A percentile compares a stretch with the other conserved stretches of the same genome.
These are phyloP conservation scores for Lepilemur ruficaudatus DNA, from an alignment of 2,797 vertebrate species.

Conservation along the genomic window DNA sequence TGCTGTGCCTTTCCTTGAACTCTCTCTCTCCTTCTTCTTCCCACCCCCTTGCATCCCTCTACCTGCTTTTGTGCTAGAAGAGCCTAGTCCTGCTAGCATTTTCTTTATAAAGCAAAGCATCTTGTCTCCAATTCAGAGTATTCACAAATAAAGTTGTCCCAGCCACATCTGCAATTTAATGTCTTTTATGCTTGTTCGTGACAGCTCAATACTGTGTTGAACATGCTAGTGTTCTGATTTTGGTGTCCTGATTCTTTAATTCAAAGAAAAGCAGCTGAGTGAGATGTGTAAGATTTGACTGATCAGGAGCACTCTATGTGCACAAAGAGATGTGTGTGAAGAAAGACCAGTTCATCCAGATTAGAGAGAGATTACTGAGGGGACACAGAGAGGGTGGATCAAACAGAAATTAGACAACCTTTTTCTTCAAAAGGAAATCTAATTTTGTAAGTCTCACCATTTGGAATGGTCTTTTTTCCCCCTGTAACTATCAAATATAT, in stretches of 20 bases:
- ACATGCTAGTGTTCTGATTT: conserved; percentile 35
- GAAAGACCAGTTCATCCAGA: neutral
- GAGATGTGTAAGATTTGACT: neutral
- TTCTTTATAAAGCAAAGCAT: conserved; percentile 60
- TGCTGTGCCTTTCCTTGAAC: neutral
- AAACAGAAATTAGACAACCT: neutral
- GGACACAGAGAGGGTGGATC: neutral
- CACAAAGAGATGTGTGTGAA: neutral
- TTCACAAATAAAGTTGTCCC: conserved; percentile 49
- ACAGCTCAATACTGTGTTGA: conserved; percentile 20
- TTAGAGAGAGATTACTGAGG: neutral
- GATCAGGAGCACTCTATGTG: neutral
- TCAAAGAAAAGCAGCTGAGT: conserved; percentile 51
- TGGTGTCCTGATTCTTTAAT: conserved; percentile 49
- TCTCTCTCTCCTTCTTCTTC: too few species aligned
- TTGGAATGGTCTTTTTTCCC: neutral
- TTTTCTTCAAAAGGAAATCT: conserved; percentile 35
- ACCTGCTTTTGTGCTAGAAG: conserved; percentile 31
- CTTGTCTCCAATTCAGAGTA: conserved; percentile 60
- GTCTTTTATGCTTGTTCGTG: conserved; percentile 43
- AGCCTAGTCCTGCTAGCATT: neutral
- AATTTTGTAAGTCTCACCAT: neutral
- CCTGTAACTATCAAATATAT: neutral
- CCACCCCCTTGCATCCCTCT: neutral
- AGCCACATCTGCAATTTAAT: conserved; percentile 59